A percentile compares a stretch with the other conserved stretches of the same genome.
phyloP scores from a whole-genome alignment of 2,888 invertebrate genomes.

The Acanthoscelides obtectus region DNA sequence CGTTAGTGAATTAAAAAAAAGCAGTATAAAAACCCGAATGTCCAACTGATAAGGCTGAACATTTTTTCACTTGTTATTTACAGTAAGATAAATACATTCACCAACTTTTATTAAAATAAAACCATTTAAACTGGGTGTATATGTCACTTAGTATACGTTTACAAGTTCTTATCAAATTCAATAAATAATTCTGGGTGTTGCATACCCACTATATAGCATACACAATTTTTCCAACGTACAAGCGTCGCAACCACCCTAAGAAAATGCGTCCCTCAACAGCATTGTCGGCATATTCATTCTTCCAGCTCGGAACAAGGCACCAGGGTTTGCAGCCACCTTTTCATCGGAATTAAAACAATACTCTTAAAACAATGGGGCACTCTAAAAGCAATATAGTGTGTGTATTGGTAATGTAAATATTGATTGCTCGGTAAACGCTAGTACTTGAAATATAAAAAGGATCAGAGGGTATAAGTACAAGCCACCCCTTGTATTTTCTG shows the following conservation, averaged over 20 bases:
- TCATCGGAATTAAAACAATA: slow-evolving; percentile 15
- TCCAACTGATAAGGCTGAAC: too few relatives aligned
- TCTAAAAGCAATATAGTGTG: slow-evolving; percentile 21
- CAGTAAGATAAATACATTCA: too few relatives aligned
- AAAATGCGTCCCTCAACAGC: neutral
- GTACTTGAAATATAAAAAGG: slow-evolving; percentile 21
- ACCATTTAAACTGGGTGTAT: too few relatives aligned
- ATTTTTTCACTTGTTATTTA: too few relatives aligned
- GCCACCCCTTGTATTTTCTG: slow-evolving; percentile 6
- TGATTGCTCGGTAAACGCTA: slow-evolving; percentile 35
- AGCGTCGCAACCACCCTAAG: neutral
- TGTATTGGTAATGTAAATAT: slow-evolving; percentile 35
- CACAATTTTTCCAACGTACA: neutral
- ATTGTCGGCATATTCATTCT: neutral
- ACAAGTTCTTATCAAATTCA: too few relatives aligned
- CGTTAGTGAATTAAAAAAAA: too few relatives aligned
- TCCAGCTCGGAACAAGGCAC: neutral
- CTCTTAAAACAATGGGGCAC: slow-evolving; percentile 25
- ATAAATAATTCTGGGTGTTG: too few relatives aligned
- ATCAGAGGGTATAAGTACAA: slow-evolving; percentile 17
- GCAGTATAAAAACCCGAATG: too few relatives aligned
- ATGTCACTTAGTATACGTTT: too few relatives aligned
- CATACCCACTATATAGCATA: too few relatives aligned
- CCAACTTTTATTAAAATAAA: too few relatives aligned
- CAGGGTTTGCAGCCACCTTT: slow-evolving; percentile 5